Base-by-base conservation (phyloP, 2,888 invertebrate species). In the Drosophila mimetica region DNA sequence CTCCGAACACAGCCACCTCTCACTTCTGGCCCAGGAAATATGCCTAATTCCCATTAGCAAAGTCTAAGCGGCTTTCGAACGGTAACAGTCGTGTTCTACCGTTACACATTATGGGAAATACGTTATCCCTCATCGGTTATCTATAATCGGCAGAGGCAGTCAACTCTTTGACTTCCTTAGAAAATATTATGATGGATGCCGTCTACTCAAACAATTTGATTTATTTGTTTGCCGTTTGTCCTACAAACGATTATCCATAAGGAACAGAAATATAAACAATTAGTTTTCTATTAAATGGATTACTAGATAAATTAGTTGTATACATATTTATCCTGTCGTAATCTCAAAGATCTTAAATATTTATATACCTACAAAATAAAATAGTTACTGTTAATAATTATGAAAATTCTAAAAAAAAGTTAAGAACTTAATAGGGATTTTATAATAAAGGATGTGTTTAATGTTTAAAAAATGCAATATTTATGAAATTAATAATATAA, bases 31-130 rank as follows among this genome's bases (percentile, higher is more conserved):
- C 25, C 16, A 22, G 25, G 22, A 18, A 60, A 61, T 48, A 46
- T 70, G 28, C 34, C 67, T 70, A 60, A 71, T 51, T 53, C 51
- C 64, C 65, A 48, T 54, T 71, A 46, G 61, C 59, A 51, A 57
- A 59, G 67, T 58, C 55, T 86, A 84, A 82, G 84, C 84, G 48
- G 86, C 82, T 82, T 86, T 76, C 60, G 41, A 47, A 66, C 39
- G 69, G 81, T 86, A 82, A 82, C 72, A 83, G 63, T 30, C 52
- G 22, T 52, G 47, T 69, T 37, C 42, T 58, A 32, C 14, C 9
- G 36, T 36, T 50, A 42, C 37, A 14, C n/a, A 36, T n/a, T 14
- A 37, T 20, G n/a, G 8, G 16, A 2, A 30, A 37, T 53, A 18
- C 30, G n/a, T 47, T 36, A 65, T 46, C 66, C 25, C 18, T 25